Percentiles rank a stretch among this genome's conserved stretches.
Conservation (phyloP, 2,113 vertebrate species). For the Piaya cayana region DNA sequence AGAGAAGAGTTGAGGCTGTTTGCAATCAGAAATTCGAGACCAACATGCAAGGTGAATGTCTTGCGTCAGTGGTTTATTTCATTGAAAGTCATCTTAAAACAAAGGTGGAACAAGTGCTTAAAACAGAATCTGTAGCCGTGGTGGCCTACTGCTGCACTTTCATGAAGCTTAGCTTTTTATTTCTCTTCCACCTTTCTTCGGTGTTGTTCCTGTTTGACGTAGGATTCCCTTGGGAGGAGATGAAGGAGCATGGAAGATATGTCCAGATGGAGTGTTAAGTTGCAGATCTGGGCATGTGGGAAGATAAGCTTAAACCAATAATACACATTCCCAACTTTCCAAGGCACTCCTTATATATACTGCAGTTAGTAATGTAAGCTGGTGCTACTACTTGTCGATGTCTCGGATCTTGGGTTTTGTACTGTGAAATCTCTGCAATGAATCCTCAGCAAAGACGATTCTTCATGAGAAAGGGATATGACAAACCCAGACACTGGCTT, state of each 20-base stretch:
- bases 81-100: not conserved
- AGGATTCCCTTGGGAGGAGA: not conserved
- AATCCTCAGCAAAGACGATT: not conserved
- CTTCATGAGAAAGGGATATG: not conserved
- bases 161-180: not conserved
- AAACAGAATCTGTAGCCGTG: not conserved
- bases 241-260: not conserved
- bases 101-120: not conserved
- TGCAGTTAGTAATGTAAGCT: not conserved
- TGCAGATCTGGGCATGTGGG: not conserved
- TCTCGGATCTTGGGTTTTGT: not conserved
- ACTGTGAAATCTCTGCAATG: not conserved
- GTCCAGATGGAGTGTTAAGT: accelerated
- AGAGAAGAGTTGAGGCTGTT: not conserved
- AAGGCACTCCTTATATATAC: accelerated
- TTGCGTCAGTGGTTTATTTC: not conserved
- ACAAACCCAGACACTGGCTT: not conserved
- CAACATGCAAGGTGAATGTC: not conserved
- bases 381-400: not conserved
- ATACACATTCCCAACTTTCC: not conserved
- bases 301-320: not conserved
- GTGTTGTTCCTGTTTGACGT: not conserved
- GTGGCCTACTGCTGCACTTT: not conserved
- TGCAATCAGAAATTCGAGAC: not conserved
- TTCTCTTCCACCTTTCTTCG: not conserved